These are phyloP conservation scores for Vespertilio murinus DNA, from an alignment of 2,797 vertebrate genomes.

Conservation along the genomic window DNA sequence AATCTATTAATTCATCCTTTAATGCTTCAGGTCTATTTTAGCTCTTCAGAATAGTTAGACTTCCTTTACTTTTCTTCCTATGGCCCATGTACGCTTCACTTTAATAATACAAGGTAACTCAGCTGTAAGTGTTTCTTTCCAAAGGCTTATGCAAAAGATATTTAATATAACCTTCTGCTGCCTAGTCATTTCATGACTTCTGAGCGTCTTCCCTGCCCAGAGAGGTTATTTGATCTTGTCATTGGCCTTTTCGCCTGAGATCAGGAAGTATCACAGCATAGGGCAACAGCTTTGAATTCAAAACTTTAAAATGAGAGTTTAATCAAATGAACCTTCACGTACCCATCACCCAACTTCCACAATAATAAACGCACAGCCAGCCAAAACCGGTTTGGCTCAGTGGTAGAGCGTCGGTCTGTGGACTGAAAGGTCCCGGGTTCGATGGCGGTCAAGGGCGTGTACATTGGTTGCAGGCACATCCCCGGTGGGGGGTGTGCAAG, in stretches of 20 bases:
- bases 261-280: neutral
- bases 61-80: neutral
- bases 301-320: neutral
- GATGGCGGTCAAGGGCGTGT: no score
- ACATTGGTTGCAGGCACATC: no score
- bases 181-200: neutral
- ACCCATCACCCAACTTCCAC: neutral
- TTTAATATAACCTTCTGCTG: neutral
- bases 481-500: no score
- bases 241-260: neutral
- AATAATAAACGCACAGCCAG: neutral
- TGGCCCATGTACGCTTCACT: neutral
- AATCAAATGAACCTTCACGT: neutral
- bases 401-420: no score
- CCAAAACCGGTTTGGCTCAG: no score
- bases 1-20: neutral
- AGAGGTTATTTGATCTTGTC: neutral
- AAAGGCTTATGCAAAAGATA: neutral
- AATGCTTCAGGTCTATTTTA: neutral
- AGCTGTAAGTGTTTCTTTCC: neutral
- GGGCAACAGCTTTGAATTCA: neutral
- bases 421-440: no score
- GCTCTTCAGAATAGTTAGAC: neutral
- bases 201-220: neutral
- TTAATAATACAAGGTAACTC: neutral